Conservation (phyloP, 30 jellyfish, hydroid and myxozoan species). For the Aurelia aurita region DNA sequence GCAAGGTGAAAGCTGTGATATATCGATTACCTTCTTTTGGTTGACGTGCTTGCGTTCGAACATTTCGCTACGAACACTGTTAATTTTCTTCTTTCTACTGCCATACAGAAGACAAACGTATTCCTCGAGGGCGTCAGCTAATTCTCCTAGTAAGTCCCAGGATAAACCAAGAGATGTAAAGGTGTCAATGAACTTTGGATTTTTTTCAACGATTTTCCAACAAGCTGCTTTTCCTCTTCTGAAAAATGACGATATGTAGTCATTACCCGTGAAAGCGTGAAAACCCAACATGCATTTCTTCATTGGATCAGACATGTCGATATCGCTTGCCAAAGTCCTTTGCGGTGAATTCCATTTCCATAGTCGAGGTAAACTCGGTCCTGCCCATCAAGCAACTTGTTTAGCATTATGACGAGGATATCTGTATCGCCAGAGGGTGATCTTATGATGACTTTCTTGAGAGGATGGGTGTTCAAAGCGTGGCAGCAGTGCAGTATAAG, state of each 20-base stretch:
- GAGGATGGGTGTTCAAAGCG: constrained; percentile 16
- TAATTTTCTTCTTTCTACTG: no score
- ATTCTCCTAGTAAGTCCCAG: no score
- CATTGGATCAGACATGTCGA: no score
- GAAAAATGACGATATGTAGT: not conserved
- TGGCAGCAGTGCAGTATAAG: constrained; percentile 55
- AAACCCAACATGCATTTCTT: constrained; percentile 57
- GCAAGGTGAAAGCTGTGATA: not conserved
- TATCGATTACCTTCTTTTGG: not conserved
- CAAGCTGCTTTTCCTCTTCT: constrained; percentile 26
- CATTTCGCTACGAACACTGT: not conserved
- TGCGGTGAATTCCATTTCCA: constrained; percentile 43
- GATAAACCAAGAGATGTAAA: no score
- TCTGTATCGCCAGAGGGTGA: constrained; percentile 49
- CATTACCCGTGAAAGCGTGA: constrained; percentile 62
- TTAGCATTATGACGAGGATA: constrained; percentile 10
- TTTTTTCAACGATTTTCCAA: no score
- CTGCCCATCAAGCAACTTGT: not conserved
- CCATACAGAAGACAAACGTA: no score
- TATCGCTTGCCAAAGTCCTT: no score
- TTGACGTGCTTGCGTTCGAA: not conserved
- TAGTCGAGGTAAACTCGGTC: constrained; percentile 26
- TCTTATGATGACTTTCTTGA: not conserved
- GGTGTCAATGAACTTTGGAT: no score
- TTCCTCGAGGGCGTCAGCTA: no score